These are phyloP conservation scores for Phalangium opilio DNA, from an alignment of 2,888 invertebrate species.

Conservation along the genomic window DNA sequence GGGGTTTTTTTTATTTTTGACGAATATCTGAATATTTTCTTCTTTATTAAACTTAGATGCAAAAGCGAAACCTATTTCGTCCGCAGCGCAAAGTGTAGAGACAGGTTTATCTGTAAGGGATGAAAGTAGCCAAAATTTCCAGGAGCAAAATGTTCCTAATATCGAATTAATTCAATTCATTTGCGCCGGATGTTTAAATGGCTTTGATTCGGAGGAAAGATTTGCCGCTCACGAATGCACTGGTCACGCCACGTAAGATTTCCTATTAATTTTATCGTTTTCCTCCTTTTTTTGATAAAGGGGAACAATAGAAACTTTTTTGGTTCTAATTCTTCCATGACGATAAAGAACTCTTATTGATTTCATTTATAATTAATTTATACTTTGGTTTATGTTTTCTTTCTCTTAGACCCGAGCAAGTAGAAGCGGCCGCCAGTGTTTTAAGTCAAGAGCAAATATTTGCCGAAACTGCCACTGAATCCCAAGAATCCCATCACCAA, in stretches of 20 bases:
- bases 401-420: too few species aligned
- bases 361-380: too few species aligned
- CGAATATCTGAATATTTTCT: neutral
- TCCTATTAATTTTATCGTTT: neutral
- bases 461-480: slow-evolving; percentile 8
- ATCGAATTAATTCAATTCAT: slow-evolving; percentile 15
- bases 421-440: slow-evolving; percentile 1
- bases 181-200: slow-evolving; percentile 16
- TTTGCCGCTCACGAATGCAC: slow-evolving; percentile 16
- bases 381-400: too few species aligned
- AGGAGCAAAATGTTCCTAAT: slow-evolving; percentile 1
- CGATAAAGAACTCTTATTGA: neutral
- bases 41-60: neutral
- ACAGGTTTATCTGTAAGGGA: neutral
- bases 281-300: neutral
- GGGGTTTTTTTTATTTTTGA: neutral
- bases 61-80: neutral
- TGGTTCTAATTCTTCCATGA: too few species aligned
- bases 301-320: too few species aligned
- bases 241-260: slow-evolving; percentile 14
- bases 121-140: neutral
- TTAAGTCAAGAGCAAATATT: slow-evolving; percentile 13
- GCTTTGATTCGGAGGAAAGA: slow-evolving; percentile 17
- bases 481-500: slow-evolving; percentile 13
- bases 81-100: neutral